A percentile compares a stretch with the other conserved stretches of the same genome.
These are phyloP conservation scores for Drosophila cyrtoloma DNA, from an alignment of 2,888 invertebrate genomes.

Conservation along the genomic window DNA sequence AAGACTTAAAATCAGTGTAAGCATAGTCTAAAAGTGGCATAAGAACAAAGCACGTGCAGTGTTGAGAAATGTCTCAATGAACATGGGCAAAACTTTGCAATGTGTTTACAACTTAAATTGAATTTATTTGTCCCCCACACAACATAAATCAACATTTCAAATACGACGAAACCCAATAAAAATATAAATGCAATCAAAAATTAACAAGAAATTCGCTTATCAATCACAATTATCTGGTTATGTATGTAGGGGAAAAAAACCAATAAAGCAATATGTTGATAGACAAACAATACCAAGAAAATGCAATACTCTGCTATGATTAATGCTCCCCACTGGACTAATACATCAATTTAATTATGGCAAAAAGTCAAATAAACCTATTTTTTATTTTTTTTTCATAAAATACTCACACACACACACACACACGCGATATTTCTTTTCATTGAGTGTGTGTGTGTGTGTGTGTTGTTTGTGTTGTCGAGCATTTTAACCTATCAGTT, in stretches of 20 bases:
- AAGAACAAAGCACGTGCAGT: not conserved
- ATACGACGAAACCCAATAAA: not conserved
- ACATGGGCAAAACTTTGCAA: not conserved
- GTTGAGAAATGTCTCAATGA: not conserved
- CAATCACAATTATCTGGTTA: not conserved
- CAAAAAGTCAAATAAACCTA: constrained; percentile 36
- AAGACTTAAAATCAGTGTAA: not conserved
- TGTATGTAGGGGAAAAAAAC: not conserved
- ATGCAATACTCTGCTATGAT: constrained; percentile 31
- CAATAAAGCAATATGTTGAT: constrained; percentile 2
- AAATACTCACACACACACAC: constrained; percentile 25
- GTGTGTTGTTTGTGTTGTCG: constrained; percentile 30
- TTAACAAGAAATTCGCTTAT: constrained; percentile 3
- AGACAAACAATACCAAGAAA: constrained; percentile 28
- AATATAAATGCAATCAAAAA: too few relatives aligned
- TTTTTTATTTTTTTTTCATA: not conserved
- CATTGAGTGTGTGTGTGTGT: constrained; percentile 23
- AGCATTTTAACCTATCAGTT: constrained; percentile 69
- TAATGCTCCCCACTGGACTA: constrained; percentile 50
- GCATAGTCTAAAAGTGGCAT: not conserved
- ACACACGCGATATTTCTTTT: constrained; percentile 5
- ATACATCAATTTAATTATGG: constrained; percentile 72
- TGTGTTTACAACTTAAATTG: not conserved
- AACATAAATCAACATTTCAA: not conserved
- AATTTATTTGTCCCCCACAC: not conserved